phyloP scores from a whole-genome alignment of 2,113 vertebrate genomes.

The Grallaria varia region DNA sequence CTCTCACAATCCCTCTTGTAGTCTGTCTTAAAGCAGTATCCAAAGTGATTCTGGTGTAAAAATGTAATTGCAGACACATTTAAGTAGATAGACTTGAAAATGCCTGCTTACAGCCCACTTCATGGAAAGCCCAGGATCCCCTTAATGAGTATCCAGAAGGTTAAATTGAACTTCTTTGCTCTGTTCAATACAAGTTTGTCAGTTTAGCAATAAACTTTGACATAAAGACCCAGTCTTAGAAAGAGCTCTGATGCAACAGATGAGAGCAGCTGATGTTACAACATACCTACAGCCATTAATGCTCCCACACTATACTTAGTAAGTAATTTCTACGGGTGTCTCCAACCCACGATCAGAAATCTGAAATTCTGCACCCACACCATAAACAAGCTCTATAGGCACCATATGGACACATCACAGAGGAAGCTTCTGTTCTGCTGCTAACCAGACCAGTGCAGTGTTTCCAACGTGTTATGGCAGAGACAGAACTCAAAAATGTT shows the following conservation, averaged over 20 bases:
- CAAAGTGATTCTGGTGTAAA: not conserved
- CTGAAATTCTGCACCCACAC: not conserved
- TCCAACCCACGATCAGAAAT: not conserved
- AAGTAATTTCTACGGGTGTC: not conserved
- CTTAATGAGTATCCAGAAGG: not conserved
- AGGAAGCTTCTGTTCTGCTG: slow-evolving; percentile 47
- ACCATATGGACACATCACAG: not conserved
- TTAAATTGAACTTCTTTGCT: not conserved
- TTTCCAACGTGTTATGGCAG: slow-evolving; percentile 8
- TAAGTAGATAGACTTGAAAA: not conserved
- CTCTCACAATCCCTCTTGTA: not conserved
- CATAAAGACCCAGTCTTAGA: not conserved
- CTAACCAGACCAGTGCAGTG: not conserved
- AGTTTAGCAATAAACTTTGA: not conserved
- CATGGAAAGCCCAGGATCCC: not conserved
- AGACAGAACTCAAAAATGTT: not conserved
- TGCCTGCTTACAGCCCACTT: not conserved
- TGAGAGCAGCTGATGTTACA: not conserved
- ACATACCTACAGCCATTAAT: not conserved
- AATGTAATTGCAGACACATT: not conserved
- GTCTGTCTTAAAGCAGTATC: not conserved
- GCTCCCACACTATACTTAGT: not conserved
- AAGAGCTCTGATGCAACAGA: not conserved
- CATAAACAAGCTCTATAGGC: not conserved
- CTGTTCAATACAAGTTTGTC: not conserved